Percentiles rank a stretch among this genome's conserved stretches.
phyloP scores from a whole-genome alignment of 2,113 vertebrate genomes.

The Trachemys scripta region DNA sequence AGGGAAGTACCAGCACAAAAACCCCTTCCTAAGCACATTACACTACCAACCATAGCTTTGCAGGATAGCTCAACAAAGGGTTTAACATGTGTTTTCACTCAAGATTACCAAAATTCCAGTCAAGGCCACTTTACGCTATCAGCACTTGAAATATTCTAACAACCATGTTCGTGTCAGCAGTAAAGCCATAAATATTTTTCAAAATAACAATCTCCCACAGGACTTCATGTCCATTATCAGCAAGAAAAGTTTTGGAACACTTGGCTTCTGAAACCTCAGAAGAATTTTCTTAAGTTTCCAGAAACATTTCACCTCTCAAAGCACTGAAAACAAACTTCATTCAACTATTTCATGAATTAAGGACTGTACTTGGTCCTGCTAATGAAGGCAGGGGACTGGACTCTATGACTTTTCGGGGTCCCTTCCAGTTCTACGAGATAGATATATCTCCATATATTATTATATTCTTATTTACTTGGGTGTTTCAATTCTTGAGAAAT shows the following conservation, averaged over 20 bases:
- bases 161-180: constrained; percentile 54
- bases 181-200: constrained; percentile 34
- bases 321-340: background rate
- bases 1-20: background rate
- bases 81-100: constrained; percentile 3
- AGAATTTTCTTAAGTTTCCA: constrained; percentile 2
- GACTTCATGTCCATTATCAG: constrained; percentile 40
- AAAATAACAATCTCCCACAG: constrained; percentile 37
- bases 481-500: background rate
- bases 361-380: background rate
- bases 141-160: constrained; percentile 52
- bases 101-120: background rate
- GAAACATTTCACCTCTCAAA: constrained; percentile 9
- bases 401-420: too few species aligned
- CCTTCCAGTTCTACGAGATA: too few species aligned
- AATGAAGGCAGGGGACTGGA: too few species aligned
- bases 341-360: background rate
- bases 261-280: background rate
- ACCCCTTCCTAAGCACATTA: background rate
- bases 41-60: background rate
- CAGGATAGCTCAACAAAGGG: background rate
- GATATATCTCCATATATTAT: too few species aligned
- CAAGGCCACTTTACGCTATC: constrained; percentile 45
- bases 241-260: background rate
- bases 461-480: background rate